Evolutionary conservation across 2,113 vertebrate species (phyloP).

Genomic region (Salvelinus sp.): DNA sequence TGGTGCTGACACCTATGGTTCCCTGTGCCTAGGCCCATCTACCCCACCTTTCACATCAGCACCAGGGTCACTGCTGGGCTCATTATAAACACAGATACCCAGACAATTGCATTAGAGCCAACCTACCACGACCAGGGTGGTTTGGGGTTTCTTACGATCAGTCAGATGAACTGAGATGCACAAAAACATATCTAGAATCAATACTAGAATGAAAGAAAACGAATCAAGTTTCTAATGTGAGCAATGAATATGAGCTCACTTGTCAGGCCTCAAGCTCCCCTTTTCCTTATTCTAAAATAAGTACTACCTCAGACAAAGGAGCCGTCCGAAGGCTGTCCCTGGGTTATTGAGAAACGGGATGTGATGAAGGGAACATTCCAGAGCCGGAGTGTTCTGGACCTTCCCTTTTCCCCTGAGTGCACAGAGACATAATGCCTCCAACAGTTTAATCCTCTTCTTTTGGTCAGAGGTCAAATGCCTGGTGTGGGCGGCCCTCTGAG

Average conservation of each 20-base stretch:
- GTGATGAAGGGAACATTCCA: conserved; percentile 3
- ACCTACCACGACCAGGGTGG: conserved; percentile 5
- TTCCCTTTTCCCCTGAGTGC: conserved; percentile 4
- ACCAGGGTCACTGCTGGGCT: conserved; percentile 36
- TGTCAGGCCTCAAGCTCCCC: not conserved
- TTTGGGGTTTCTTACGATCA: not conserved
- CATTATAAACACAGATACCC: conserved; percentile 30
- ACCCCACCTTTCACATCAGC: conserved; percentile 21
- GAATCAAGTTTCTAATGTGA: not conserved
- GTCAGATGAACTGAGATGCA: not conserved
- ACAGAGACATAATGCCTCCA: conserved; percentile 1
- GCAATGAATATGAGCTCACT: not conserved
- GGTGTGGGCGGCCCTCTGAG: not conserved
- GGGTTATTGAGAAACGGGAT: conserved; percentile 7
- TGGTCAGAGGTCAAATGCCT: conserved; percentile 5
- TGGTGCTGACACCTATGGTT: conserved; percentile 17
- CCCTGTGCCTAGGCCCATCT: conserved; percentile 11
- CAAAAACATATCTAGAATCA: not conserved
- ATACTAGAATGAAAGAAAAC: not conserved
- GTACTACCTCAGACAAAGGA: not conserved
- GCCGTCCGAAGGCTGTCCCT: not conserved
- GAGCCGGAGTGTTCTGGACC: conserved; percentile 1
- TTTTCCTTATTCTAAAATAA: not conserved
- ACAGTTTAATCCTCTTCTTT: conserved; percentile 5
- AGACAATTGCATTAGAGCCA: conserved; percentile 33